Conservation (phyloP, 2,888 invertebrate species). For the Athalia cordata region DNA sequence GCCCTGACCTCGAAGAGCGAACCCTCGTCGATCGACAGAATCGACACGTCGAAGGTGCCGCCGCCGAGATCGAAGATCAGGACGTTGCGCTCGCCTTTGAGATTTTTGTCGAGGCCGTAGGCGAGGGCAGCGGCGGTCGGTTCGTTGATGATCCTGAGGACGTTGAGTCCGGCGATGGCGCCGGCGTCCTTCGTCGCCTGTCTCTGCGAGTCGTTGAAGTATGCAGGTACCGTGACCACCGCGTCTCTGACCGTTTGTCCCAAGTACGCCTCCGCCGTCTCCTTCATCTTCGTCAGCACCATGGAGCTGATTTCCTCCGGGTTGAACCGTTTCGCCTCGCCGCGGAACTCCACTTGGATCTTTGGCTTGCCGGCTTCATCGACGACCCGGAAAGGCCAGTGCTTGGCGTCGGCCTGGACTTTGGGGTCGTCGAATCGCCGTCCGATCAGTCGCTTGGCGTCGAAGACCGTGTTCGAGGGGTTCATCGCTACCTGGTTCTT, state of each 20-base stretch:
- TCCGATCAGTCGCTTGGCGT: slow-evolving; percentile 79
- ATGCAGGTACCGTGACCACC: slow-evolving; percentile 88
- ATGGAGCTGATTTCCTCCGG: slow-evolving; percentile 85
- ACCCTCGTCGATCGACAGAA: slow-evolving; percentile 88
- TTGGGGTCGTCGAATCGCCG: slow-evolving; percentile 82
- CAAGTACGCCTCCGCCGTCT: slow-evolving; percentile 84
- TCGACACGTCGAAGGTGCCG: slow-evolving; percentile 88
- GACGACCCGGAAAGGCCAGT: slow-evolving; percentile 88
- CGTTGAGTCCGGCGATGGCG: slow-evolving; percentile 82
- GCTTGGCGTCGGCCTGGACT: slow-evolving; percentile 87
- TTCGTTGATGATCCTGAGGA: slow-evolving; percentile 80
- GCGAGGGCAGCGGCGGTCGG: slow-evolving; percentile 80
- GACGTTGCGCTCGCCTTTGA: slow-evolving; percentile 79
- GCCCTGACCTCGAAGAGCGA: slow-evolving; percentile 86
- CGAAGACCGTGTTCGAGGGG: slow-evolving; percentile 84
- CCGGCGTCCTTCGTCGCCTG: slow-evolving; percentile 84
- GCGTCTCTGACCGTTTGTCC: slow-evolving; percentile 82
- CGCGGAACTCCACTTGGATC: slow-evolving; percentile 81
- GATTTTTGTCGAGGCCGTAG: slow-evolving; percentile 82
- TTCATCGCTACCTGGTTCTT: slow-evolving; percentile 85
- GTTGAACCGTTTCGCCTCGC: slow-evolving; percentile 79
- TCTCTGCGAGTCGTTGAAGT: slow-evolving; percentile 81
- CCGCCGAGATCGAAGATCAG: slow-evolving; percentile 81
- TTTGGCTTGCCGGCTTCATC: slow-evolving; percentile 81
- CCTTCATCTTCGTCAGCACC: slow-evolving; percentile 79